These are phyloP conservation scores for Lysandra coridon DNA, from an alignment of 2,888 invertebrate genomes.

Conservation along the genomic window DNA sequence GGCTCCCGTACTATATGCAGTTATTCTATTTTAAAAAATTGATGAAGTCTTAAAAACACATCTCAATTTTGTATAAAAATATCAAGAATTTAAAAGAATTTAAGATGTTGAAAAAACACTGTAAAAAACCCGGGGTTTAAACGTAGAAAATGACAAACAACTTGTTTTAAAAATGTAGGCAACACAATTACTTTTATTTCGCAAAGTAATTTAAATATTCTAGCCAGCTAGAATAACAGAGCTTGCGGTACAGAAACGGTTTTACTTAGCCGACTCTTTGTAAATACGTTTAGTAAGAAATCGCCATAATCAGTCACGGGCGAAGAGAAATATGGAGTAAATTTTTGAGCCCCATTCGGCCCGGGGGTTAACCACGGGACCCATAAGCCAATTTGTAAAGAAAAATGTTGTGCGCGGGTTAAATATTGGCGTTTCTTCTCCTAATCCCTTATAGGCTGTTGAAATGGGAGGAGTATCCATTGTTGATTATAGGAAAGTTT, in stretches of 20 bases:
- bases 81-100: neutral
- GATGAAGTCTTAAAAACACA: no score
- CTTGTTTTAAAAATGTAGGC: slow-evolving; percentile 4
- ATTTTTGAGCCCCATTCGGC: slow-evolving; percentile 9
- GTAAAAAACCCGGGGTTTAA: neutral
- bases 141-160: neutral
- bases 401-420: slow-evolving; percentile 30
- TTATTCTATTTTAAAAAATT: no score
- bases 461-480: neutral
- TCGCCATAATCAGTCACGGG: slow-evolving; percentile 6
- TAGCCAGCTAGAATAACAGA: neutral
- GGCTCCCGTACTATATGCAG: no score
- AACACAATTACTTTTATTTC: neutral
- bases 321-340: slow-evolving; percentile 10
- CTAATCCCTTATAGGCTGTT: slow-evolving; percentile 28
- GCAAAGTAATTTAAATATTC: slow-evolving; percentile 11
- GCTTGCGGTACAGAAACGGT: neutral
- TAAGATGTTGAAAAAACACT: neutral
- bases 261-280: neutral
- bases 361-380: slow-evolving; percentile 14
- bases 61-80: neutral
- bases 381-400: slow-evolving; percentile 30
- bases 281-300: slow-evolving; percentile 23
- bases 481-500: neutral
- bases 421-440: slow-evolving; percentile 32